These are phyloP conservation scores for Cygnus atratus DNA, from an alignment of 2,113 vertebrate genomes.

Conservation along the genomic window DNA sequence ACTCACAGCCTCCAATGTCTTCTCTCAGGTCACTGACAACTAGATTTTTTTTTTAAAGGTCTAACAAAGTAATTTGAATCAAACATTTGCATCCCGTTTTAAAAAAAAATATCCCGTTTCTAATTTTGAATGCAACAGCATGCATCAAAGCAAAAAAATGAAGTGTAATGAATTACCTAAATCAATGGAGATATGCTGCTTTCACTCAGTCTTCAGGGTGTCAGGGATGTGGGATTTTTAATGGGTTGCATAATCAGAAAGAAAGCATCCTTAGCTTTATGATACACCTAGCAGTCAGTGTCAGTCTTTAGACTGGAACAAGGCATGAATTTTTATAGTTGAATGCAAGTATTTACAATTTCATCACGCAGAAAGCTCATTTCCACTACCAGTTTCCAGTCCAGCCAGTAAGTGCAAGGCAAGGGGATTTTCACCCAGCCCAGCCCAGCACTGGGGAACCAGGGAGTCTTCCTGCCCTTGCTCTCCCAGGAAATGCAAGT, in stretches of 20 bases:
- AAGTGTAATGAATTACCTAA: not conserved
- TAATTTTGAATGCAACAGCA: not conserved
- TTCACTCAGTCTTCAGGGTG: accelerated
- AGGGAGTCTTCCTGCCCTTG: not conserved
- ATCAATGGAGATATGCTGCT: not conserved
- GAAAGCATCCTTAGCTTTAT: not conserved
- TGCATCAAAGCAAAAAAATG: not conserved
- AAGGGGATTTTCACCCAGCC: not conserved
- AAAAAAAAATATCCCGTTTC: not conserved
- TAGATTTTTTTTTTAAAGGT: not conserved
- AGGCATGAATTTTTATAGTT: not conserved
- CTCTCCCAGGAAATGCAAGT: not conserved
- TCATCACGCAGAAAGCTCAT: not conserved
- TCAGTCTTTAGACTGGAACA: not conserved
- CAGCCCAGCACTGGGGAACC: not conserved
- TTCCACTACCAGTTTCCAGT: not conserved
- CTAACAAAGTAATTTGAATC: not conserved
- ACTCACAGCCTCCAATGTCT: not conserved
- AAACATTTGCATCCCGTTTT: not conserved
- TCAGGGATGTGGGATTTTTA: not conserved
- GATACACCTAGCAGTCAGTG: accelerated
- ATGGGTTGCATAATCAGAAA: not conserved
- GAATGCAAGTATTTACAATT: not conserved
- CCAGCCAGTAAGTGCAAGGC: not conserved
- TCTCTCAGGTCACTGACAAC: accelerated